Conservation (phyloP, 2,797 vertebrate genomes). For the Amblyraja radiata region DNA sequence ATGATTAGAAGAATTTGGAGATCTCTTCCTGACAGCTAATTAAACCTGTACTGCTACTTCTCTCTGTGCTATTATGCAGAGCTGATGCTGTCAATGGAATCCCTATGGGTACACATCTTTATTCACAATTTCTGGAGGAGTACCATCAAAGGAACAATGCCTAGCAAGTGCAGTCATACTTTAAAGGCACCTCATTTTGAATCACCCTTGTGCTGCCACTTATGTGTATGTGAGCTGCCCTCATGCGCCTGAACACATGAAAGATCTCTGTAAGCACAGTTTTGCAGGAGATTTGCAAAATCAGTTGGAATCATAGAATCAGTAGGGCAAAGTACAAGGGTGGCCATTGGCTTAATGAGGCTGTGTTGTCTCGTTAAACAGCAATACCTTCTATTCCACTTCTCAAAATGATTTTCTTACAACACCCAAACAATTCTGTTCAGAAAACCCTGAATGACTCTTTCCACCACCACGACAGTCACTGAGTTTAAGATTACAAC, state of each 20-base stretch:
- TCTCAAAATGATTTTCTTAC: too few species aligned
- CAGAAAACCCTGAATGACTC: too few species aligned
- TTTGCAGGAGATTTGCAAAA: neutral
- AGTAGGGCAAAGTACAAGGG: too few species aligned
- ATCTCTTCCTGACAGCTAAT: neutral
- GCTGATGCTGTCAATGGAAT: neutral
- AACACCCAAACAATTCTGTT: too few species aligned
- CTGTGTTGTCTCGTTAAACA: too few species aligned
- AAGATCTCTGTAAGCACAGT: neutral
- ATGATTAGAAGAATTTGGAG: neutral
- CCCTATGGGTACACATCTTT: neutral
- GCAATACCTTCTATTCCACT: too few species aligned
- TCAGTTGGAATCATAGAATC: neutral
- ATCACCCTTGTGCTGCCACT: neutral
- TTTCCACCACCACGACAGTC: neutral
- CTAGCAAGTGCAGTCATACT: neutral
- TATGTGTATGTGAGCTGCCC: neutral
- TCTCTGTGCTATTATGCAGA: neutral
- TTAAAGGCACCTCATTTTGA: constrained; percentile 5
- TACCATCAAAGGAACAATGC: neutral
- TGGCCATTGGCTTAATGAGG: too few species aligned
- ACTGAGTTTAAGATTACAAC: neutral
- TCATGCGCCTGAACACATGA: neutral
- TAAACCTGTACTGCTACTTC: neutral
- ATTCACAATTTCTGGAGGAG: neutral